phyloP scores from a whole-genome alignment of 2,888 invertebrate genomes.

The Rhingia rostrata region DNA sequence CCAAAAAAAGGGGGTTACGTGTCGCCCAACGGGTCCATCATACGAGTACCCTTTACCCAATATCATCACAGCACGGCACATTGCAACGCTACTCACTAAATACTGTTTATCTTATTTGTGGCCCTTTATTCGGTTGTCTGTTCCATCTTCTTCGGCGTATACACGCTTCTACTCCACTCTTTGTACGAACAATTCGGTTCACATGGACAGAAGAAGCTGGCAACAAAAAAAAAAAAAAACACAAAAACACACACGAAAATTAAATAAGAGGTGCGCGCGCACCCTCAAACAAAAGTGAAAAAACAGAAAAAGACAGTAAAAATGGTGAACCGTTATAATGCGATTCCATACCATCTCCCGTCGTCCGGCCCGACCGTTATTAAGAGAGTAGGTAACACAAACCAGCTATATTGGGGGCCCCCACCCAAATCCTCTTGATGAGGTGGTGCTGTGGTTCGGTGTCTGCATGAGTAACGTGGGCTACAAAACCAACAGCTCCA shows the following conservation, averaged over 20 bases:
- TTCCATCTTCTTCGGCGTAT: slow-evolving; percentile 25
- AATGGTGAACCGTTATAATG: slow-evolving; percentile 72
- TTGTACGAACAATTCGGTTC: slow-evolving; percentile 60
- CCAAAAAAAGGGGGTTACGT: slow-evolving; percentile 31
- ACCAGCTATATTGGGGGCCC: slow-evolving; percentile 56
- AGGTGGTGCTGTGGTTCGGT: slow-evolving; percentile 23
- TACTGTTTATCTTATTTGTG: slow-evolving; percentile 61
- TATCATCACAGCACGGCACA: slow-evolving; percentile 28
- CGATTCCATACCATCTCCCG: slow-evolving; percentile 54
- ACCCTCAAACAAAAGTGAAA: slow-evolving; percentile 73
- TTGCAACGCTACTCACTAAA: slow-evolving; percentile 45
- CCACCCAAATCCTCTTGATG: slow-evolving; percentile 48
- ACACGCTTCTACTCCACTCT: slow-evolving; percentile 12
- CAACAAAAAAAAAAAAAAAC: too few relatives aligned
- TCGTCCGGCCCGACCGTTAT: slow-evolving; percentile 62
- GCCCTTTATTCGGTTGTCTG: slow-evolving; percentile 57
- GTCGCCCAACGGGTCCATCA: slow-evolving; percentile 62
- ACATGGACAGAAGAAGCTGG: slow-evolving; percentile 41
- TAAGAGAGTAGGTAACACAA: slow-evolving; percentile 58
- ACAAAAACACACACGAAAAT: slow-evolving; percentile 24
- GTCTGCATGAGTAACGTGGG: slow-evolving; percentile 69
- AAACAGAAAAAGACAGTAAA: slow-evolving; percentile 71
- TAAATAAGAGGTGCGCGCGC: slow-evolving; percentile 71
- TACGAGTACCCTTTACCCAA: slow-evolving; percentile 3
- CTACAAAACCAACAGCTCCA: slow-evolving; percentile 50